These are phyloP conservation scores for Perizoma flavofasciatum DNA, from an alignment of 2,888 invertebrate genomes.

Conservation along the genomic window DNA sequence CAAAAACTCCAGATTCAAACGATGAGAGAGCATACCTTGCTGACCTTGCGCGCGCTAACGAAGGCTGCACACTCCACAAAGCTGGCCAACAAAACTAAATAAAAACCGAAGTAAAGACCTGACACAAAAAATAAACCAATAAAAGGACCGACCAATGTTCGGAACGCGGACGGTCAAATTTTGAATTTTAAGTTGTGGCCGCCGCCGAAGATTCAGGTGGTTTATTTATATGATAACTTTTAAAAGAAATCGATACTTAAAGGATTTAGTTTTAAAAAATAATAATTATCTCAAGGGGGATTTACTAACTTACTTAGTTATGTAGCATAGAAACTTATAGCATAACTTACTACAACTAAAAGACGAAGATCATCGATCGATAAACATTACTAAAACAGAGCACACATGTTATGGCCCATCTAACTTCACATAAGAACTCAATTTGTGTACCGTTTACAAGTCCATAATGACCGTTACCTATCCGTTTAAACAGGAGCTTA, in stretches of 20 bases:
- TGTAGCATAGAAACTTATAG: no score
- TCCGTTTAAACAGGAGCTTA: conserved; percentile 19
- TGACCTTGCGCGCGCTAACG: conserved; percentile 80
- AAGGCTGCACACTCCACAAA: conserved; percentile 75
- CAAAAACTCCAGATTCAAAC: conserved; percentile 44
- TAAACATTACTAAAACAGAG: background rate
- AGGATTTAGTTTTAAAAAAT: no score
- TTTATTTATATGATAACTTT: conserved; percentile 37
- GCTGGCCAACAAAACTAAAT: conserved; percentile 68
- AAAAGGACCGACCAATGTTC: conserved; percentile 62
- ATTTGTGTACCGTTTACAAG: conserved; percentile 14
- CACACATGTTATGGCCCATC: conserved; percentile 23
- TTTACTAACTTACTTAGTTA: no score
- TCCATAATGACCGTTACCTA: conserved; percentile 14
- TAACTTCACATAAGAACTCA: conserved; percentile 15
- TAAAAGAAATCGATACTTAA: background rate
- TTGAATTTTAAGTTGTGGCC: conserved; percentile 44
- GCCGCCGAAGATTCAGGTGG: conserved; percentile 34
- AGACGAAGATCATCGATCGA: no score
- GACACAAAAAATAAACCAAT: conserved; percentile 75
- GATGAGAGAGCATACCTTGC: conserved; percentile 56
- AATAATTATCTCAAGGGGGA: no score
- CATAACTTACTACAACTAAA: no score
- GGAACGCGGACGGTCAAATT: conserved; percentile 58
- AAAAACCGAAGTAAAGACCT: conserved; percentile 67